A percentile compares a stretch with the other conserved stretches of the same genome.
phyloP scores from a whole-genome alignment of 2,113 vertebrate species.

The Pholis gunnellus region DNA sequence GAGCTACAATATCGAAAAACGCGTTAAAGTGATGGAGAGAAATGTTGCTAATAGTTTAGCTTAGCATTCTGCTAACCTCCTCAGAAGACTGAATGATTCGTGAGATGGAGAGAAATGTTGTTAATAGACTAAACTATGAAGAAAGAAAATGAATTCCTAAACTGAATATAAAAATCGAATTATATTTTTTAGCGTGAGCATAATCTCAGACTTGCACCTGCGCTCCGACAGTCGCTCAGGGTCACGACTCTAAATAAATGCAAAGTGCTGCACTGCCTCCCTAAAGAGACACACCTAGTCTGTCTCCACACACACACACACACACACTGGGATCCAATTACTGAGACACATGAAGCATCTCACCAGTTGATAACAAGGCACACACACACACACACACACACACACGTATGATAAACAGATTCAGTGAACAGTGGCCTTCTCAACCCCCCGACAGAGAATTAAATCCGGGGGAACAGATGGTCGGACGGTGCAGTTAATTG shows the following conservation, averaged over 20 bases:
- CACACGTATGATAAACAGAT: conserved; percentile 67
- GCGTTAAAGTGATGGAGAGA: too few relatives aligned
- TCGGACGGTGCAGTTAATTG: conserved; percentile 65
- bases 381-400: not conserved
- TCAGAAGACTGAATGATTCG: too few relatives aligned
- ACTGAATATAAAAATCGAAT: not conserved
- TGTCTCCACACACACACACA: not conserved
- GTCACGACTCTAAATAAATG: conserved; percentile 27
- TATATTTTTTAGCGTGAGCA: not conserved
- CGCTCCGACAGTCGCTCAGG: conserved; percentile 25
- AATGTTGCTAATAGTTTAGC: not conserved
- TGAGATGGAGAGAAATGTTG: too few relatives aligned
- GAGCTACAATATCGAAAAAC: too few relatives aligned
- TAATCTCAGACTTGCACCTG: conserved; percentile 12
- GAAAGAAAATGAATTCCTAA: not conserved
- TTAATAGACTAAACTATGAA: too few relatives aligned
- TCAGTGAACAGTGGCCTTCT: conserved; percentile 65
- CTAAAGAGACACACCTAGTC: conserved; percentile 9
- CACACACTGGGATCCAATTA: conserved; percentile 70
- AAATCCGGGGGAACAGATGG: conserved; percentile 54
- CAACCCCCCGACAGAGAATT: conserved; percentile 37
- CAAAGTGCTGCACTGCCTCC: conserved; percentile 24
- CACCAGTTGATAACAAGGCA: conserved; percentile 68
- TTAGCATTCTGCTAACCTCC: not conserved
- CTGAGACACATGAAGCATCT: conserved; percentile 65